Evolutionary conservation across 2,113 vertebrate genomes (phyloP).

Genomic region (Malurus elegans): DNA sequence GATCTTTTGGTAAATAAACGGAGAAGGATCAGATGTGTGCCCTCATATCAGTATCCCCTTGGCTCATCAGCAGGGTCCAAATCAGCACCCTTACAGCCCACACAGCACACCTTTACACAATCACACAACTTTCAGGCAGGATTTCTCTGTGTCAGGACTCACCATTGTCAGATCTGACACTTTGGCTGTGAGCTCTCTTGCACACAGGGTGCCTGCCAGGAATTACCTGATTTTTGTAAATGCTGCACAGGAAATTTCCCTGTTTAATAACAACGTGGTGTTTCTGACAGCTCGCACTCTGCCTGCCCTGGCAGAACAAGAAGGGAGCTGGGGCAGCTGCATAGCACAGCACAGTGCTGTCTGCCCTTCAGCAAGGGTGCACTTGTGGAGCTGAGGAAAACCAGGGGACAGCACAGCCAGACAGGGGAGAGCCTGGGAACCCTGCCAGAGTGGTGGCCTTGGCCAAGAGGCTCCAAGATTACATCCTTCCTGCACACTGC

Average conservation of each 20-base stretch:
- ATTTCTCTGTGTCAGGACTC: background rate
- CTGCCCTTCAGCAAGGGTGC: background rate
- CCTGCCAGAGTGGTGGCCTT: background rate
- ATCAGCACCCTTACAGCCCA: background rate
- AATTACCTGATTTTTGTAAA: background rate
- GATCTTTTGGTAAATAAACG: background rate
- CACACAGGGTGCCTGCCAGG: background rate
- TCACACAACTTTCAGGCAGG: fast-evolving
- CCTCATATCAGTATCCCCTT: background rate
- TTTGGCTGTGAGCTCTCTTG: background rate
- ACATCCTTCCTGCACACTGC: fast-evolving
- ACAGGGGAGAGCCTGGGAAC: background rate
- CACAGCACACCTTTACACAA: background rate
- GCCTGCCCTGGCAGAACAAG: background rate
- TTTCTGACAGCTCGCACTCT: background rate
- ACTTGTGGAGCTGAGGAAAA: background rate
- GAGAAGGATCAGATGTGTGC: background rate
- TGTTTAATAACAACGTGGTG: fast-evolving
- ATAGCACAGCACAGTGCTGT: fast-evolving
- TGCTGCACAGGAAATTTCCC: background rate
- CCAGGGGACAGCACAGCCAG: background rate
- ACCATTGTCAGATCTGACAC: background rate
- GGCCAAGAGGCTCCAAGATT: background rate
- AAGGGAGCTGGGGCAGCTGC: fast-evolving
- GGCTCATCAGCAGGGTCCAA: background rate